Evolutionary conservation across 2,797 vertebrate genomes (phyloP).

Genomic region (Zenarchopterus dispar): DNA sequence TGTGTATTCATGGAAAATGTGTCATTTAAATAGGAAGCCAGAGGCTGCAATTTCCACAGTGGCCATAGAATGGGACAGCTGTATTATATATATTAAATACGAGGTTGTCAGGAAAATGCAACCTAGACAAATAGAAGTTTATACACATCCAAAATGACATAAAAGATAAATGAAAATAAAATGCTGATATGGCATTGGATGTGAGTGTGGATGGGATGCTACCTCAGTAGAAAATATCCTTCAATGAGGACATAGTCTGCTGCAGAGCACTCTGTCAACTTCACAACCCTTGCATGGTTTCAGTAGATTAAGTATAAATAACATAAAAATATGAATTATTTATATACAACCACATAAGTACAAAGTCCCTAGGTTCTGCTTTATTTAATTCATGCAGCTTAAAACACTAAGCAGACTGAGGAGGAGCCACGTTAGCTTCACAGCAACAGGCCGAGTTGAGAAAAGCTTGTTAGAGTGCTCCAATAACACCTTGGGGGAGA

Average conservation of each 20-base stretch:
- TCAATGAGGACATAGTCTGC: not conserved
- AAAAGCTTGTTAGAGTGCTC: not conserved
- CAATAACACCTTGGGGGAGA: conserved; percentile 9
- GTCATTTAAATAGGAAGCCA: not conserved
- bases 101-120: conserved; percentile 1
- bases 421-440: conserved; percentile 18
- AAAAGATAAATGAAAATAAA: not conserved
- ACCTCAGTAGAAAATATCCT: not conserved
- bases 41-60: not conserved
- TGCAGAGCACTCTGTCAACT: not conserved
- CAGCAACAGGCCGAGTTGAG: conserved; percentile 6
- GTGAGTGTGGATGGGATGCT: not conserved
- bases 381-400: not conserved
- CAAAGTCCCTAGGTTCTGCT: not conserved
- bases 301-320: conserved; percentile 27
- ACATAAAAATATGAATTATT: conserved; percentile 39
- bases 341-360: conserved; percentile 19
- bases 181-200: not conserved
- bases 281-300: conserved; percentile 15
- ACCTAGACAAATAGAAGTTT: not conserved
- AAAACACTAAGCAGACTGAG: not conserved
- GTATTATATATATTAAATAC: not conserved
- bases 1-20: too few relatives aligned
- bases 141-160: not conserved
- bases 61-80: not conserved